Conservation (phyloP, 1,140 invertebrate genomes). For the Schlechtendalia chinensis region DNA sequence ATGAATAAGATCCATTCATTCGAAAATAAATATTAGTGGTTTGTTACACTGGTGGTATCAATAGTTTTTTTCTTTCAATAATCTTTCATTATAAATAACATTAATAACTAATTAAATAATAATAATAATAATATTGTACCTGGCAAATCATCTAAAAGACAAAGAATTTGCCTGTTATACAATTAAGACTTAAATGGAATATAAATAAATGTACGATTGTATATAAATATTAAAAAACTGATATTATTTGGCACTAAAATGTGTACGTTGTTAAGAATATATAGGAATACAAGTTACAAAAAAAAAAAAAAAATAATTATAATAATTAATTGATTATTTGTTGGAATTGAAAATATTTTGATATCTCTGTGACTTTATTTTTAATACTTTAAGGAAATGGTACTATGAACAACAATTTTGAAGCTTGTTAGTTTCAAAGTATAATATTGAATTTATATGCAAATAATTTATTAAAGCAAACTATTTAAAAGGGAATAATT, state of each 20-base stretch:
- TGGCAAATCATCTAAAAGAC: not conserved
- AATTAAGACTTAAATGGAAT: not conserved
- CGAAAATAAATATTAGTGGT: slow-evolving; percentile 11
- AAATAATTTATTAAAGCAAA: not conserved
- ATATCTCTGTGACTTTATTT: not conserved
- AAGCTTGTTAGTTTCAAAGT: not conserved
- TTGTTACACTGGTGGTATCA: not conserved
- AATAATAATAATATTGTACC: not conserved
- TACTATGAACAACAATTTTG: not conserved
- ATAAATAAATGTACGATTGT: slow-evolving; percentile 13
- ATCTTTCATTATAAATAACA: not conserved
- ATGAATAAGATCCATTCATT: not conserved
- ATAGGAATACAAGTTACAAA: not conserved
- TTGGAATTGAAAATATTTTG: not conserved
- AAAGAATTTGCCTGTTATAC: not conserved
- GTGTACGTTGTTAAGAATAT: not conserved
- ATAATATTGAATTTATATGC: not conserved
- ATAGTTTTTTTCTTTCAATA: not conserved
- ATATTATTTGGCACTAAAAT: slow-evolving; percentile 34
- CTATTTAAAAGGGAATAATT: not conserved
- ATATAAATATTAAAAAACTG: slow-evolving; percentile 17
- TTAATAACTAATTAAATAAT: not conserved
- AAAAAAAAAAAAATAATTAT: not conserved
- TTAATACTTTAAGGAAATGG: not conserved
- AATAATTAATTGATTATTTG: not conserved